Evolutionary conservation across 2,113 vertebrate species (phyloP).

Genomic region (Apteryx owenii): DNA sequence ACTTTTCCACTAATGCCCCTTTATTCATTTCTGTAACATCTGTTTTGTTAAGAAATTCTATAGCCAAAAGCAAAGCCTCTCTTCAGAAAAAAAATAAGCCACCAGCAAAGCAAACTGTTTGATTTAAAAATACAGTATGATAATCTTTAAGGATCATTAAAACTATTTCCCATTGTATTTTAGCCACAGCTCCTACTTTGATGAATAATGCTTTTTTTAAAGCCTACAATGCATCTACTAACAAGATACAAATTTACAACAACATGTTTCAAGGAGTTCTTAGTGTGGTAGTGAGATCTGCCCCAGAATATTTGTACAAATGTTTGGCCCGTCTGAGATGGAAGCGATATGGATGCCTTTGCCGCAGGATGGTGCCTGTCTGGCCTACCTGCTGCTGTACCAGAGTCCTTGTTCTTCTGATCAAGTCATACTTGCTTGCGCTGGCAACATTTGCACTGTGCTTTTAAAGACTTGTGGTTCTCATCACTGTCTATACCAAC

Average conservation of each 20-base stretch:
- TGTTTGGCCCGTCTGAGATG: background rate
- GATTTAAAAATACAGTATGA: background rate
- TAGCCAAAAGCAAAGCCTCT: background rate
- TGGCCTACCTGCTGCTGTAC: background rate
- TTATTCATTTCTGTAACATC: background rate
- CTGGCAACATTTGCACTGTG: accelerated
- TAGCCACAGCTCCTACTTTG: background rate
- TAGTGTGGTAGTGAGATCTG: accelerated
- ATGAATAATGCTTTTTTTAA: background rate
- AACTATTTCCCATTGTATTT: background rate
- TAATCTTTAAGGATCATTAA: background rate
- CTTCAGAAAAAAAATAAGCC: background rate
- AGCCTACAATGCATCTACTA: background rate
- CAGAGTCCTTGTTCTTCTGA: background rate
- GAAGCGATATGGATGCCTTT: accelerated
- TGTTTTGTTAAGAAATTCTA: background rate
- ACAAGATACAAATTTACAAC: background rate
- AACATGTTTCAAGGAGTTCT: background rate
- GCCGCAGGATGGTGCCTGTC: background rate
- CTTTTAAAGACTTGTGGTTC: background rate
- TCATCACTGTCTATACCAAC: accelerated
- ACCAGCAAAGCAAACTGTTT: background rate
- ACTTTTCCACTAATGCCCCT: background rate
- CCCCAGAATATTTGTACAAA: background rate
- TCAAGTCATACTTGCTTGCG: accelerated